Base-by-base conservation (phyloP, 2,888 invertebrate genomes). In the Drosophila rubida region DNA sequence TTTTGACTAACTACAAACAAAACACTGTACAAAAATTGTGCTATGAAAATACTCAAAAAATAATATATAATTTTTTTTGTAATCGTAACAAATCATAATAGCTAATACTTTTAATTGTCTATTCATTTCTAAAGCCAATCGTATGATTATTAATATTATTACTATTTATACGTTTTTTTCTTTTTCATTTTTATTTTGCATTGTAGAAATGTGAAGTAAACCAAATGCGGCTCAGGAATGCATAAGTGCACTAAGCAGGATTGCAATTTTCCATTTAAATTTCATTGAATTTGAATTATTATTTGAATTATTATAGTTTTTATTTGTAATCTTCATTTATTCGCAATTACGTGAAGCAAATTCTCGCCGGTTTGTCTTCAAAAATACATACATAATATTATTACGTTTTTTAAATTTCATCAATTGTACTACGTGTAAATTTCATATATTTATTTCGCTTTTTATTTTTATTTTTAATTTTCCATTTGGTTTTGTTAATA, bases 41-140 rank as follows among this genome's bases (percentile, higher is more conserved):
- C 89, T 89, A 89, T 87, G 89, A 89, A 89, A 89, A 90, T 80
- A 79, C 89, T 90, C 87, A 88, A 88, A 90, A 89, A 88, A 89
- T 89, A 87, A 78, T 81, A 74, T 45, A 55, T 11, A 44, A 58
- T 69, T 60, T 58, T 35, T 57, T 58, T 35, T 57, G 35, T 22
- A 9, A 35, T n/a, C n/a, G n/a, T 42, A 60, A 61, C 14, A 74
- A 75, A 67, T 49, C 14, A 62, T 37, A 71, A 37, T 19, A 35
- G 48, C 57, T 58, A 82, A 83, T 68, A 50, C 61, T 64, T 46
- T 42, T 41, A 23, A 35, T 25, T 30, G 46, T 16, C 19, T 49
- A 44, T 8, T 22, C 30, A 44, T 42, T 49, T 58, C 59, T 58
- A 54, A 53, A 58, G 60, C 64, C 69, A 74, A 73, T 62, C 46